Base-by-base conservation (phyloP, 2,797 vertebrate species). In the Sebastes minor region DNA sequence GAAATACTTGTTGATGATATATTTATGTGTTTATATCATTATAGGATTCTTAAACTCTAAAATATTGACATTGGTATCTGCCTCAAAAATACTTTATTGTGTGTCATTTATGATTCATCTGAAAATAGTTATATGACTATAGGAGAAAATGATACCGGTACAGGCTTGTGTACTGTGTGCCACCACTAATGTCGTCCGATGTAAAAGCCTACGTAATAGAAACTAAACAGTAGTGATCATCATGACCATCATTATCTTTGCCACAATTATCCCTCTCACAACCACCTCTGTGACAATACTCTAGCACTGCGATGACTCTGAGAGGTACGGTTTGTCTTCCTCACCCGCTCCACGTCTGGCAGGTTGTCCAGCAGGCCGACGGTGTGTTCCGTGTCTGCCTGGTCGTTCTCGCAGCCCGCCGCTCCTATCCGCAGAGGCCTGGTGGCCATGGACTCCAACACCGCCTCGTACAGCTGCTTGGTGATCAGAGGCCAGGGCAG, bases 401-500 rank as follows among this genome's bases (percentile, higher is more conserved):
- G 91, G 62, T 98, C 96, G 59, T 99, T 99, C 89, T 99, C 98
- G 46, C 98, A 99, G 61, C 97, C 96, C 0, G 74, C 87, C 1
- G 91, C 85, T 16, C 97, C 96, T 64, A 99, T 99, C 82, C 95
- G 95, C 91, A 99, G 95, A 5, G 98, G 98, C 80, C 96, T 95
- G 85, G 92, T 96, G 59, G 93, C 91, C 98, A 99, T 99, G 74
- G 96, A 92, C 60, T 97, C 97, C 92, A 99, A 81, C 33, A 99
- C 98, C 0, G 96, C 96, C 84, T 99, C 97, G 0, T 99, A 99
- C 74, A 99, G 95, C 76, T 96, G 95, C 92, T 97, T 98, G 57
- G 96, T 97, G 94, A 99, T 99, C 74, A 99, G 94, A 25, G 99
- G 98, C 90, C 95, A 97, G 61, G 98, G 99, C 25, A 99, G 95